Conservation (phyloP, 1,140 invertebrate genomes). For the Diprion similis region DNA sequence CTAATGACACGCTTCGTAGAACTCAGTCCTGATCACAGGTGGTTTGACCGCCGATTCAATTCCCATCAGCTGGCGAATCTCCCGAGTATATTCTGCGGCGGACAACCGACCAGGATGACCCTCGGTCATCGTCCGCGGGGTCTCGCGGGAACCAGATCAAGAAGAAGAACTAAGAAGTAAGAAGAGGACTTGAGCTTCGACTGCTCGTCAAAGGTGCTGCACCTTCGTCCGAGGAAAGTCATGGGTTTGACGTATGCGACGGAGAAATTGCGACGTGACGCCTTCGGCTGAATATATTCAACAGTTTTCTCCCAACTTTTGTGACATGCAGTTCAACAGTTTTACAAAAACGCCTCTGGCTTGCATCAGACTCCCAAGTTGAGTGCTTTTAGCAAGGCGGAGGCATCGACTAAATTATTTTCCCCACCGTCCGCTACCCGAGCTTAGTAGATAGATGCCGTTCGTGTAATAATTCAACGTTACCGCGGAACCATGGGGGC, state of each 20-base stretch:
- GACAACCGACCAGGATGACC: too few species aligned
- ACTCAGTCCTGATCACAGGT: neutral
- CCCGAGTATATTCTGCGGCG: too few species aligned
- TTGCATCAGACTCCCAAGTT: neutral
- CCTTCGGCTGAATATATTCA: neutral
- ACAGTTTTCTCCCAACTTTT: neutral
- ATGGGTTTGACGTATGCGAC: neutral
- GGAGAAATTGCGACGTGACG: neutral
- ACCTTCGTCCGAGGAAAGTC: too few species aligned
- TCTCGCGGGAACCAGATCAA: too few species aligned
- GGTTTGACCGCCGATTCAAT: neutral
- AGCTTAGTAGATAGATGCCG: too few species aligned
- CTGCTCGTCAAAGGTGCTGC: too few species aligned
- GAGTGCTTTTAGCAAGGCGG: neutral
- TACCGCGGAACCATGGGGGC: neutral
- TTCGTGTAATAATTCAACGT: neutral
- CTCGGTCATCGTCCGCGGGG: too few species aligned
- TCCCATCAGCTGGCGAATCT: neutral
- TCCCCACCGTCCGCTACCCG: neutral
- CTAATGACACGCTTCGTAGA: conserved; percentile 1
- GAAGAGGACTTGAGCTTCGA: too few species aligned
- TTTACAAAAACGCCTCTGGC: neutral
- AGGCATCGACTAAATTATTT: neutral
- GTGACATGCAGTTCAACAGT: neutral
- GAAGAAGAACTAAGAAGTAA: too few species aligned